A percentile compares a stretch with the other conserved stretches of the same genome.
These are phyloP conservation scores for Sitophilus oryzae DNA, from an alignment of 1,140 invertebrate species.

Conservation along the genomic window DNA sequence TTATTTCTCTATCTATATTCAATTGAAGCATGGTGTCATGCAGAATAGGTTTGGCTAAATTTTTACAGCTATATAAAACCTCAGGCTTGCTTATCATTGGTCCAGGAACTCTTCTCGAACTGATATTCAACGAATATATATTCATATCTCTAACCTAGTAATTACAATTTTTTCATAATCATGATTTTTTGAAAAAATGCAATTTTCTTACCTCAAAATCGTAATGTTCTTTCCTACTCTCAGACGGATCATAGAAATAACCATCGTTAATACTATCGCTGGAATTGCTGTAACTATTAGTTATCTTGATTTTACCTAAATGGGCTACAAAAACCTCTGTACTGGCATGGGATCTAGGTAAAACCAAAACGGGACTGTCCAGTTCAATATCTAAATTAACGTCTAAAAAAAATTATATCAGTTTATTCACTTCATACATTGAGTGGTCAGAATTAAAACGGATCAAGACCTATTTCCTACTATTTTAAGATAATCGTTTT, in stretches of 20 bases:
- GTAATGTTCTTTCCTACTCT: constrained; percentile 47
- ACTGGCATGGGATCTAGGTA: constrained; percentile 71
- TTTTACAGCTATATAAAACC: constrained; percentile 62
- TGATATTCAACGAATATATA: constrained; percentile 69
- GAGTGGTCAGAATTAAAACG: too few relatives aligned
- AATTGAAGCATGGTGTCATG: constrained; percentile 79
- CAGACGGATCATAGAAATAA: constrained; percentile 22
- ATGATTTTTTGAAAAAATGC: too few relatives aligned
- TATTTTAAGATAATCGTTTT: too few relatives aligned
- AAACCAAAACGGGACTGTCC: constrained; percentile 83
- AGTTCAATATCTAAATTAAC: constrained; percentile 67
- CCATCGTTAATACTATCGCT: constrained; percentile 17
- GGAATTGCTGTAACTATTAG: constrained; percentile 39
- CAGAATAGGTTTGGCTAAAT: constrained; percentile 63
- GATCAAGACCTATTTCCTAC: too few relatives aligned
- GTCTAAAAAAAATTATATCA: constrained; percentile 13
- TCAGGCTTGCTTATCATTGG: constrained; percentile 48
- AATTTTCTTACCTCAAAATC: constrained; percentile 53
- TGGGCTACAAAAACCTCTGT: constrained; percentile 85
- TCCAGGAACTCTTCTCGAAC: constrained; percentile 36
- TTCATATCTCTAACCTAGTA: constrained; percentile 72
- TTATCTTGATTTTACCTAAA: constrained; percentile 79
- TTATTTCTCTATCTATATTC: constrained; percentile 48
- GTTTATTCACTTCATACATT: neutral
- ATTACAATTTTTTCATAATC: too few relatives aligned